Base-by-base conservation (phyloP, 2,113 vertebrate species). In the Propithecus coquereli region DNA sequence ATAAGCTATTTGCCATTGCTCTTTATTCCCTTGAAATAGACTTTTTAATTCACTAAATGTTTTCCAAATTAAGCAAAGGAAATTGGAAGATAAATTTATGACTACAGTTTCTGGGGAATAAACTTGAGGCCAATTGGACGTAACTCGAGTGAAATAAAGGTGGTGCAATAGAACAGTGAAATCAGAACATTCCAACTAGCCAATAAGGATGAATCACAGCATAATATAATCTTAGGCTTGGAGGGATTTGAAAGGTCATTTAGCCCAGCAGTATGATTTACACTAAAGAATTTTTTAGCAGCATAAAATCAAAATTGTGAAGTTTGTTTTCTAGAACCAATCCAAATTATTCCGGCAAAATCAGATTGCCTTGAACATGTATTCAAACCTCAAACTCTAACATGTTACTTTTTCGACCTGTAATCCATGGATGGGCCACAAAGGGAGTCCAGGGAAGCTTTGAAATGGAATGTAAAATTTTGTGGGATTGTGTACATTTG, bases 31-130 rank as follows among this genome's bases (percentile, higher is more conserved):
- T 82, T 66, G 84, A 94, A 92, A 95, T 71, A 83, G 61, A 82
- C 17, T 79, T 95, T 87, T 96, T 92, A 73, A 94, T 90, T 96
- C 76, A 79, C 87, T 94, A 94, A 85, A 95, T 84, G 63, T 73
- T 97, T 97, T 93, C 93, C 91, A 94, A 97, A 95, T 92, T 94
- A 93, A 87, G 89, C 74, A 95, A 97, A 97, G 86, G 80, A 96
- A 96, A 90, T n/a, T 85, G 84, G 74, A 77, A 97, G 83, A 95
- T 92, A 90, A 95, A 93, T 90, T 92, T 95, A 84, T 96, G 77
- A 94, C 63, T 87, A 10, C 20, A 84, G 79, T 97, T 97, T 91
- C 89, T 94, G 61, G 80, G 65, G 80, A 93, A 91, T 84, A 95
- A 94, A 71, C 65, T 85, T 80, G 54, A 86, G 63, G 66, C 94